phyloP scores from a whole-genome alignment of 2,888 invertebrate species.

The Ypsolopha sequella region DNA sequence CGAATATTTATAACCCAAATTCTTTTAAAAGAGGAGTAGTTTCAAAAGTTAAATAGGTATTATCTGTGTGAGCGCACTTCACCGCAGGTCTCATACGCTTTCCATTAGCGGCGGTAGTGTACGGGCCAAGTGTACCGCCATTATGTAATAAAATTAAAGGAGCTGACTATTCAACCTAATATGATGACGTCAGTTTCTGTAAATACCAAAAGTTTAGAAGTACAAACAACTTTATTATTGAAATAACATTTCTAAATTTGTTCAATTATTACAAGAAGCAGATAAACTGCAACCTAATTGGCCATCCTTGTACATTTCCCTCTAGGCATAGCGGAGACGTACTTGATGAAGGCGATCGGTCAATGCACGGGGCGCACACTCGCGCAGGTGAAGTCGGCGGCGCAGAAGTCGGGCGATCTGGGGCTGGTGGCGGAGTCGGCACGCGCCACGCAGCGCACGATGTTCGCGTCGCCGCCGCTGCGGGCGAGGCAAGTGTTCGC shows the following conservation, averaged over 20 bases:
- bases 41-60: too few species aligned
- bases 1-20: too few species aligned
- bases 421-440: slow-evolving; percentile 92
- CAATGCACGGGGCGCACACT: slow-evolving; percentile 88
- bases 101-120: too few species aligned
- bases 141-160: too few species aligned
- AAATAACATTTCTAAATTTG: background rate
- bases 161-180: too few species aligned
- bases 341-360: slow-evolving; percentile 94
- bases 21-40: too few species aligned
- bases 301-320: background rate
- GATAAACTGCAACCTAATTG: background rate
- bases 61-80: too few species aligned
- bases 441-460: slow-evolving; percentile 85
- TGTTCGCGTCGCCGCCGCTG: slow-evolving; percentile 87
- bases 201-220: too few species aligned
- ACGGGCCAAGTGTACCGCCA: too few species aligned
- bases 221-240: too few species aligned
- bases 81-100: too few species aligned
- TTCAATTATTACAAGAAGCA: background rate
- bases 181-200: too few species aligned
- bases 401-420: slow-evolving; percentile 82
- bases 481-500: slow-evolving; percentile 81
- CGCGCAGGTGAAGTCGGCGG: slow-evolving; percentile 82
- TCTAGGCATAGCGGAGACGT: slow-evolving; percentile 94